phyloP scores from a whole-genome alignment of 1,140 invertebrate species.

The Brachionus rotundiformis region DNA sequence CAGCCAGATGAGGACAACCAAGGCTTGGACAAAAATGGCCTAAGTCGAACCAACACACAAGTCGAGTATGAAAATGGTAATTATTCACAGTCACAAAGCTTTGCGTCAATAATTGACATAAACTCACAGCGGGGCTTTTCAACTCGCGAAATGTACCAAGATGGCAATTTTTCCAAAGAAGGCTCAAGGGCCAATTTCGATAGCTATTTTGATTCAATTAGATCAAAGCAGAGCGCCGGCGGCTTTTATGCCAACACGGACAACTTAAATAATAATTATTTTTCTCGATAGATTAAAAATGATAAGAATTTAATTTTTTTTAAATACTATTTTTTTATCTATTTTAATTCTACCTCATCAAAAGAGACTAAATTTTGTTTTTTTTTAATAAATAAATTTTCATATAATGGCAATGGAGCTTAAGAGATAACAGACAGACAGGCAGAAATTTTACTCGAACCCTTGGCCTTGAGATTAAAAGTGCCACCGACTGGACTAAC shows the following conservation, averaged over 20 bases:
- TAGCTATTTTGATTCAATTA: background rate
- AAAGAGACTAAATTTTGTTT: background rate
- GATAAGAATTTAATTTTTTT: background rate
- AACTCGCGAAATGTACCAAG: background rate
- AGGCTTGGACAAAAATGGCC: background rate
- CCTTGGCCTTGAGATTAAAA: background rate
- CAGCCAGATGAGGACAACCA: conserved; percentile 1
- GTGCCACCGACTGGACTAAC: background rate
- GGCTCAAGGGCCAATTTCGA: background rate
- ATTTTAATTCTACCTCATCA: background rate
- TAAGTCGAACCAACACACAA: conserved; percentile 30
- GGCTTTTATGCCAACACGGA: background rate
- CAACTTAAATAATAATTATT: background rate
- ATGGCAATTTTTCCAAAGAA: background rate
- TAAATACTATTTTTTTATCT: background rate
- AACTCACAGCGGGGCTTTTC: conserved; percentile 26
- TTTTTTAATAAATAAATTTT: background rate
- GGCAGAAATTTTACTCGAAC: too few species aligned
- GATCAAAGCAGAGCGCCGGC: background rate
- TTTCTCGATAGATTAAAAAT: background rate
- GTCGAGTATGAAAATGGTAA: conserved; percentile 5
- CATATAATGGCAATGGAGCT: too few species aligned
- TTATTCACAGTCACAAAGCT: conserved; percentile 25
- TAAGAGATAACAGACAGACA: too few species aligned
- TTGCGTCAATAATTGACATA: conserved; percentile 48